Evolutionary conservation across 2,113 vertebrate species (phyloP).

Genomic region (Ammodytes marinus): DNA sequence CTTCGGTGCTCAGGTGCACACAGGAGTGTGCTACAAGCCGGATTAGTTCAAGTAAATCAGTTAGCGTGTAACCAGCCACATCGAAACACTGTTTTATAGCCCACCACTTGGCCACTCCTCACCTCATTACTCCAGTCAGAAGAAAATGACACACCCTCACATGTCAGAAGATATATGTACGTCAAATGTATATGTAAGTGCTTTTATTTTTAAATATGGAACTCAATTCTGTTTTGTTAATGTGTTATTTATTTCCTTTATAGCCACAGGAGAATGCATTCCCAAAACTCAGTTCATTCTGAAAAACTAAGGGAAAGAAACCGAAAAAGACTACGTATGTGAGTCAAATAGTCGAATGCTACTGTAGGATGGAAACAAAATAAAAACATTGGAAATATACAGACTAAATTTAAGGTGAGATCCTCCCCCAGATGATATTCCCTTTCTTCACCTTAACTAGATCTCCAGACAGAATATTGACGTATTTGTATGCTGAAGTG

Average conservation of each 20-base stretch:
- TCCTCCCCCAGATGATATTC: background rate
- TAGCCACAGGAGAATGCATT: no score
- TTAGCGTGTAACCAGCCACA: background rate
- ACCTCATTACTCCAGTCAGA: slow-evolving; percentile 30
- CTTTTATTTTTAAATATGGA: background rate
- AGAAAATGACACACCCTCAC: slow-evolving; percentile 28
- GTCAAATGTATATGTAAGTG: background rate
- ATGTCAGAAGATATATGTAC: background rate
- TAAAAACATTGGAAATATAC: background rate
- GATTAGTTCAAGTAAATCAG: background rate
- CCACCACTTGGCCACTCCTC: slow-evolving; percentile 62
- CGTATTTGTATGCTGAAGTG: slow-evolving; percentile 27
- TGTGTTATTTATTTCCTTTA: background rate
- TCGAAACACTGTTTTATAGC: slow-evolving; percentile 68
- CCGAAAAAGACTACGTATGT: background rate
- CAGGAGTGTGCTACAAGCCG: slow-evolving; percentile 37
- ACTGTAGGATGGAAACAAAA: background rate
- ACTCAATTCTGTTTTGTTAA: background rate
- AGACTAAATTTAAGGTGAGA: background rate
- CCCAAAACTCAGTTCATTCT: background rate
- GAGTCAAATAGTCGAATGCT: background rate
- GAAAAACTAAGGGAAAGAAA: background rate
- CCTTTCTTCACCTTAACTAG: background rate
- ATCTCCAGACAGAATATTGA: slow-evolving; percentile 34
- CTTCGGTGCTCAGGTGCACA: slow-evolving; percentile 37